Percentiles rank a stretch among this genome's conserved stretches.
Conservation (phyloP, 2,797 vertebrate genomes). For the Coccyzus lansbergi region DNA sequence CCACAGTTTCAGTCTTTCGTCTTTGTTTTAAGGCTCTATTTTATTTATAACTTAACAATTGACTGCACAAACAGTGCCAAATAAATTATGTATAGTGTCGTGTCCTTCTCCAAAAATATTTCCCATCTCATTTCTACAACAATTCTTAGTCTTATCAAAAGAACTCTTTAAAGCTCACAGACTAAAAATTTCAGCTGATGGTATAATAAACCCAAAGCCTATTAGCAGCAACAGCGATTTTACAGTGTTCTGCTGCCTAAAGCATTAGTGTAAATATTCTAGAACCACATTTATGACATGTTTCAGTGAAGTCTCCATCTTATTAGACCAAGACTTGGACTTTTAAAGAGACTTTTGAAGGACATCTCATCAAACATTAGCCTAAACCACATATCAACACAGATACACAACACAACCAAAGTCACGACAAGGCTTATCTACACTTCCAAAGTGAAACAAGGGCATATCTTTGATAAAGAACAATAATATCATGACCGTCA, state of each 20-base stretch:
- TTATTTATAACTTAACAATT: slow-evolving; percentile 60
- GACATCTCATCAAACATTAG: not conserved
- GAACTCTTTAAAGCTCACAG: not conserved
- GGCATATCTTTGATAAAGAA: not conserved
- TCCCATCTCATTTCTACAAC: not conserved
- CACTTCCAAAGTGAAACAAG: not conserved
- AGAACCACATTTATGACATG: not conserved
- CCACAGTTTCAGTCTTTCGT: not conserved
- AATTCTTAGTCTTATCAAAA: not conserved
- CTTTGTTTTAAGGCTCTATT: slow-evolving; percentile 22
- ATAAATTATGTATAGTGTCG: slow-evolving; percentile 44
- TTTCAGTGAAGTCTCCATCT: not conserved
- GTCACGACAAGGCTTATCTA: not conserved
- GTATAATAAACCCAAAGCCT: not conserved
- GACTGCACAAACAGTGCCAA: slow-evolving; percentile 13
- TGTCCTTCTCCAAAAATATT: slow-evolving; percentile 18
- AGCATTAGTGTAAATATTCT: not conserved
- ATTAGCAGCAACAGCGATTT: not conserved
- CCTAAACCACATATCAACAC: not conserved
- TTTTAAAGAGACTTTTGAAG: not conserved
- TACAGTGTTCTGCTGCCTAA: not conserved
- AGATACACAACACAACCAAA: not conserved
- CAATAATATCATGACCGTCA: not conserved
- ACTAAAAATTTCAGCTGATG: not conserved
- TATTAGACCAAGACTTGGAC: not conserved